Conservation (phyloP, 2,888 invertebrate species). For the Limnephilus lunatus region DNA sequence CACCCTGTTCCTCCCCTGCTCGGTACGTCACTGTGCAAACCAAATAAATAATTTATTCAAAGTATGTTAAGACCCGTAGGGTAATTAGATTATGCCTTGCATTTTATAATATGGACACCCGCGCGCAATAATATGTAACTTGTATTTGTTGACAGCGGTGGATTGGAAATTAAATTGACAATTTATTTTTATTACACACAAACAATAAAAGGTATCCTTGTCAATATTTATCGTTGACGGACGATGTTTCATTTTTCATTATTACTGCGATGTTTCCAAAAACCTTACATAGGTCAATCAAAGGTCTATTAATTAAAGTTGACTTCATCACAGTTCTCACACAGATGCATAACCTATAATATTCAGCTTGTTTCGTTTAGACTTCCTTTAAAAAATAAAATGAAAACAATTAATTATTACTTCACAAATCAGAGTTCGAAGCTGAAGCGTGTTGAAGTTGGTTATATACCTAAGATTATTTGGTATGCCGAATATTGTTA, state of each 20-base stretch:
- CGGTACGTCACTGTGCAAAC: slow-evolving; percentile 58
- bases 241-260: neutral
- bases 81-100: slow-evolving; percentile 63
- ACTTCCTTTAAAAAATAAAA: no score
- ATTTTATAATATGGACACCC: slow-evolving; percentile 62
- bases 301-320: no score
- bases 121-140: slow-evolving; percentile 50
- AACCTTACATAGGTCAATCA: no score
- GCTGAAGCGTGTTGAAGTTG: no score
- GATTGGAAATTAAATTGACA: neutral
- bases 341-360: no score
- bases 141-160: slow-evolving; percentile 24
- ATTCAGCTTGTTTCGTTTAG: no score
- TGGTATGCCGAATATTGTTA: no score
- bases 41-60: slow-evolving; percentile 65
- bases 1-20: neutral
- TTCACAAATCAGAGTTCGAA: no score
- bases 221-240: neutral
- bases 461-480: no score
- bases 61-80: slow-evolving; percentile 63
- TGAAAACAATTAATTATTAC: no score
- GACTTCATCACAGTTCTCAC: no score
- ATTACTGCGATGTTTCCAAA: neutral
- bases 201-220: neutral
- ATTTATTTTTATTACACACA: neutral